Percentiles rank a stretch among this genome's conserved stretches.
phyloP scores from a whole-genome alignment of 2,113 vertebrate genomes.

The Prunella himalayana region DNA sequence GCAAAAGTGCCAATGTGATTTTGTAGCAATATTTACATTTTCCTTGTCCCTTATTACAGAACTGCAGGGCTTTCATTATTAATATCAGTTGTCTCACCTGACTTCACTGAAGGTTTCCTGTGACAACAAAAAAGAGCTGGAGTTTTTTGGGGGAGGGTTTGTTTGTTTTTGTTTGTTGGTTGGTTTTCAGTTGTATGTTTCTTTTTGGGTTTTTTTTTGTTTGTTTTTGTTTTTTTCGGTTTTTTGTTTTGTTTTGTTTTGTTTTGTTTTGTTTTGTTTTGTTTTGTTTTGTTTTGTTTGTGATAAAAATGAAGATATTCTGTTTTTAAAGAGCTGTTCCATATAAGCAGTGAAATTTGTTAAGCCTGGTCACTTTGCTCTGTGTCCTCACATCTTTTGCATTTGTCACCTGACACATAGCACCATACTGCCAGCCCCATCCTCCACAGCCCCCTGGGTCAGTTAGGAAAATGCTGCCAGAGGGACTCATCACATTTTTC shows the following conservation, averaged over 20 bases:
- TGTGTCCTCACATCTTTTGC: neutral
- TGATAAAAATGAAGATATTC: neutral
- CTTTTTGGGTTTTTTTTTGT: neutral
- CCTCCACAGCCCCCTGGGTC: neutral
- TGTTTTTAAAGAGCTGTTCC: neutral
- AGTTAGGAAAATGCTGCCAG: neutral
- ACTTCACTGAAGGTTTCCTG: neutral
- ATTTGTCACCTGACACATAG: neutral
- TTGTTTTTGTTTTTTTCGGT: no score
- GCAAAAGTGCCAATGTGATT: neutral
- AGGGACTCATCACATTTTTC: neutral
- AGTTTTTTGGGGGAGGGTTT: neutral
- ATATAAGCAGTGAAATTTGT: neutral
- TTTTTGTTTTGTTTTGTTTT: neutral
- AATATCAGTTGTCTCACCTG: neutral
- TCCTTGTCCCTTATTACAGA: neutral
- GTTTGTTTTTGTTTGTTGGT: neutral
- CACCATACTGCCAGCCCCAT: neutral
- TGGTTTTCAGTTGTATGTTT: no score
- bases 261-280: no score
- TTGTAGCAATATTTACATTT: neutral
- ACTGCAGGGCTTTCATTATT: neutral
- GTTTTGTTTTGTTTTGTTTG: neutral
- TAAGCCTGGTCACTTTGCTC: neutral
- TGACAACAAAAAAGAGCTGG: neutral